Base-by-base conservation (phyloP, 1,140 invertebrate genomes). In the Saccostrea echinata region DNA sequence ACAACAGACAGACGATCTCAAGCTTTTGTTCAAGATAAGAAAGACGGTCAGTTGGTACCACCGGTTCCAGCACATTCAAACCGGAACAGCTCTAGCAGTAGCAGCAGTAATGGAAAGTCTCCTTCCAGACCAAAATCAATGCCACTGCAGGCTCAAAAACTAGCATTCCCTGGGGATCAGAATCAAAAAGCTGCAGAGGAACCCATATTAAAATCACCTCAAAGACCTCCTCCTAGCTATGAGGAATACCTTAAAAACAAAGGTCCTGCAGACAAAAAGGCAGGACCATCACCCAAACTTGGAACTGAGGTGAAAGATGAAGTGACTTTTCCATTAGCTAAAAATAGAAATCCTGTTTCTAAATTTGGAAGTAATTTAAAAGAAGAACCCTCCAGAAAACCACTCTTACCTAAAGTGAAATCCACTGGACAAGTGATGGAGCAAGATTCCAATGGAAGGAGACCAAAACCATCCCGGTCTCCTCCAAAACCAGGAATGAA, bases 1-100 rank as follows among this genome's bases (percentile, higher is more conserved):
- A 89, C 88, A 55, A 89, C 88, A 76, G 86, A 89, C 55, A 51
- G 88, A 21, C 51, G 86, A 30, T 89, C 88, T 52, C 85, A 87
- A 85, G 88, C 86, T 55, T 89, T 89, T 86, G 88, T 87, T 2
- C 51, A 57, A 13, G 88, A 87, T 16, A 53, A 68, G 2, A 82
- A 71, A 84, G 55, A 81, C 71, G 88, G 86, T 76, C 68, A 85
- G 84, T 83, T 82, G 55, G 84, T 30, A 3, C 68, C 68, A 76
- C 68, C 68, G 16, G 68, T 76, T 76, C 68, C 68, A 12, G 68
- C 68, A 3, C 68, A 76, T 76, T 27, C 30, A 16, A 76, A 76
- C 68, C 33, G 84, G 81, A 27, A 57, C 84, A 35, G 84, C 84
- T 85, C 88, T 85, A 53, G 86, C 68, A 33, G 52, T 84, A n/a